Base-by-base conservation (phyloP, 2,888 invertebrate species). In the Drosophila prostipennis region DNA sequence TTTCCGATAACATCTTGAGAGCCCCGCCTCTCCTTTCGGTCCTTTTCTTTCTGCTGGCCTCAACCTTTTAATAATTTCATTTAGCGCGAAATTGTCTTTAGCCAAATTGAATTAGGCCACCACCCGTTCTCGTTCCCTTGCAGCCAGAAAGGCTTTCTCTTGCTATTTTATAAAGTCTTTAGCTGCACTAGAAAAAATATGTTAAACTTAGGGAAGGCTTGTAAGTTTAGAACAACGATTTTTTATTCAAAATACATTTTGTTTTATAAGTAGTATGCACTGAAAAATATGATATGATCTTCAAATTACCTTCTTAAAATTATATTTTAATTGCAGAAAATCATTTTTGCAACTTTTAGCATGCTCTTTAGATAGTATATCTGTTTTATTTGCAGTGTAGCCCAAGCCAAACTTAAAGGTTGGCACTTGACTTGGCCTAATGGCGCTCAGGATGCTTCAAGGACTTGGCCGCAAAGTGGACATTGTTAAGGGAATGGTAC, bases 41-140 rank as follows among this genome's bases (percentile, higher is more conserved):
- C 36, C 29, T 32, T 14, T 14, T 45, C 39, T 13, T 14, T 11
- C 52, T 23, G 23, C 10, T 14, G 48, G 16, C 19, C 39, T 40
- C 36, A 46, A 72, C 79, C 78, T 79, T 76, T 77, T 78, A 67
- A 78, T 81, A 87, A 87, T 87, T 80, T 73, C 74, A 78, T 87
- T 85, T 75, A 77, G 54, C 64, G 72, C 40, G 51, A 78, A 80
- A 81, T 81, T 87, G 79, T 85, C 77, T 69, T 75, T 53, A 60
- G 42, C 77, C 36, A 78, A 85, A 85, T 84, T 87, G 76, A 84
- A 84, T 80, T 78, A 77, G 73, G 74, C 42, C 46, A 54, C 56
- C 48, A 42, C 32, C 56, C 45, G 8, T 32, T 45, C 34, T 46
- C 46, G 8, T 39, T 61, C 16, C 14, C 6, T 43, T 53, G 49